phyloP scores from a whole-genome alignment of 1,140 invertebrate species.

The Heliconius eleuchia region DNA sequence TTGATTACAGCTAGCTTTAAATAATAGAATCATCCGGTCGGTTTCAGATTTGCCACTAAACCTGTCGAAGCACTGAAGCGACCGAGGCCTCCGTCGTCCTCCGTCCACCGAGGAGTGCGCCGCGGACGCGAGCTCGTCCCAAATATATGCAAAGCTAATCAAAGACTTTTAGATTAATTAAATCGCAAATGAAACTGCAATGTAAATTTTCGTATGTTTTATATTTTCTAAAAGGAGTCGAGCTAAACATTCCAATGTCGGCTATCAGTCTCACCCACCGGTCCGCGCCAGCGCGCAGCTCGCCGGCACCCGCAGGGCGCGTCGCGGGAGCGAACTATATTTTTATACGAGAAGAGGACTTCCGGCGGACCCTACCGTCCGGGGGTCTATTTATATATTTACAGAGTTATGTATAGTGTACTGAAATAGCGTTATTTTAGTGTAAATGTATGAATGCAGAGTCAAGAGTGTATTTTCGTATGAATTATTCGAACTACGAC shows the following conservation, averaged over 20 bases:
- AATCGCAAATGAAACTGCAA: conserved; percentile 34
- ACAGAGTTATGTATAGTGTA: conserved; percentile 76
- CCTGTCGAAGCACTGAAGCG: conserved; percentile 76
- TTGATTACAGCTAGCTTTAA: not conserved
- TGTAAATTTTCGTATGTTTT: conserved; percentile 23
- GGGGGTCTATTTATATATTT: conserved; percentile 62
- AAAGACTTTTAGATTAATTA: conserved; percentile 51
- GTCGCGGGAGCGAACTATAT: conserved; percentile 57
- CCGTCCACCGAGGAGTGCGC: conserved; percentile 27
- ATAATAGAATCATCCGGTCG: not conserved
- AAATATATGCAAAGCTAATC: conserved; percentile 36
- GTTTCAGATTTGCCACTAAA: conserved; percentile 80
- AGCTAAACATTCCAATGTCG: conserved; percentile 71
- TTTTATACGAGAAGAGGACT: conserved; percentile 73
- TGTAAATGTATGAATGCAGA: conserved; percentile 77
- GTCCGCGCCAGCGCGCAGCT: conserved; percentile 63
- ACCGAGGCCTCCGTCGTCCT: conserved; percentile 30
- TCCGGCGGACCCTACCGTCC: conserved; percentile 56
- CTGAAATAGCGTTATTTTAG: conserved; percentile 72
- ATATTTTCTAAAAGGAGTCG: conserved; percentile 22
- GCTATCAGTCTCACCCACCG: conserved; percentile 14
- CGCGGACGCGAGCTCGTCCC: not conserved
- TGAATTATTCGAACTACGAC: conserved; percentile 73
- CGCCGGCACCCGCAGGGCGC: conserved; percentile 29
- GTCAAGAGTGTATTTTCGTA: conserved; percentile 79